Evolutionary conservation across 2,797 vertebrate species (phyloP), one percentile per base, ranked within the genome.

Genomic region (Tapirus indicus): DNA sequence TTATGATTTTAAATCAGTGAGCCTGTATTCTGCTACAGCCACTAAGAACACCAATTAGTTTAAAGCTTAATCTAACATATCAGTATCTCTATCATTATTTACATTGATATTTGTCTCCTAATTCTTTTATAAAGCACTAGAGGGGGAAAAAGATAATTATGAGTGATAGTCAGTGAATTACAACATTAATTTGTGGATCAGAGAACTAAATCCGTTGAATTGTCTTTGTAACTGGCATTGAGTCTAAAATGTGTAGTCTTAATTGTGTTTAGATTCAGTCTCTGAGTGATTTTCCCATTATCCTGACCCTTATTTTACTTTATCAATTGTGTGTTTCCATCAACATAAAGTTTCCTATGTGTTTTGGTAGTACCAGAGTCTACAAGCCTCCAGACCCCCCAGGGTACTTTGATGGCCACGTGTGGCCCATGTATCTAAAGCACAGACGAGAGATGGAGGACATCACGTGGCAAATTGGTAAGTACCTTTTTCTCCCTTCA

Each of bases 361-460:
- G 41, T 92, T 98, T 98, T 79, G 97, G 35, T 97, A 99, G 99
- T 97, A 99, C 96, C 20, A 99, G 99, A 93, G 97, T 99, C 35
- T 99, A 99, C 97, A 96, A 97, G 2, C 99, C 99, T 94, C 99
- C 99, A 68, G 99, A 99, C 96, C 98, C 99, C 32, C 99, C 99
- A 0, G 99, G 99, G 7, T 99, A 99, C 97, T 99, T 99, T 86
- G 99, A 99, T 44, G 98, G 99, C 98, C 98, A 99, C 0, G 99
- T 99, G 97, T 99, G 99, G 99, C 99, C 99, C 64, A 99, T 99
- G 99, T 99, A 99, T 98, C 97, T 99, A 79, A 99, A 99, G 97
- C 99, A 99, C 96, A 99, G 98, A 75, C 97, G 84, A 77, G 99
- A 99, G 98, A 98, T 99, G 98, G 99, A 99, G 97, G 97, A 96